Conservation (phyloP, 2,888 invertebrate species). For the Apotomis betuletana region DNA sequence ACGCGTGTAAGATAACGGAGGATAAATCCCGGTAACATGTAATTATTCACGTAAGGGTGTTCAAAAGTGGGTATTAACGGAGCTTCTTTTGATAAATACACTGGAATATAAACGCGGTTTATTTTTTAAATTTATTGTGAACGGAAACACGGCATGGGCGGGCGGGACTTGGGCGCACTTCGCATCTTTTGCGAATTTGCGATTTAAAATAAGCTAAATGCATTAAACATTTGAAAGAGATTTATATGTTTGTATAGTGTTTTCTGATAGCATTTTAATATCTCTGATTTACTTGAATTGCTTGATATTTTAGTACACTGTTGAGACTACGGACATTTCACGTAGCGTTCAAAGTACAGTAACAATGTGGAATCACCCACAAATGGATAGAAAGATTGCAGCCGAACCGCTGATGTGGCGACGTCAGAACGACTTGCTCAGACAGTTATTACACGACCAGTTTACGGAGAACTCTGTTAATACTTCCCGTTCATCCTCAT, state of each 20-base stretch:
- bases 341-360: constrained; percentile 26
- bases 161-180: constrained; percentile 56
- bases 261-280: not conserved
- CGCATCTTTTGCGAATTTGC: constrained; percentile 66
- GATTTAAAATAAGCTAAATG: constrained; percentile 65
- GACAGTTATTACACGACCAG: constrained; percentile 68
- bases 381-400: constrained; percentile 67
- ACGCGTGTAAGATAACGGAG: constrained; percentile 79
- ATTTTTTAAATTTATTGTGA: constrained; percentile 67
- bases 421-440: constrained; percentile 70
- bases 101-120: constrained; percentile 67
- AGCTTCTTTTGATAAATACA: constrained; percentile 70
- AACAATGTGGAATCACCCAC: constrained; percentile 64
- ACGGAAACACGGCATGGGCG: constrained; percentile 78
- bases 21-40: constrained; percentile 78
- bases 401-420: constrained; percentile 74
- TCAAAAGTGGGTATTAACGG: constrained; percentile 78
- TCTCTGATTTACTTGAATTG: too few species aligned
- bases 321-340: not conserved
- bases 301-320: not conserved
- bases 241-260: constrained; percentile 10
- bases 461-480: constrained; percentile 57
- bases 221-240: constrained; percentile 54
- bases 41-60: constrained; percentile 83
- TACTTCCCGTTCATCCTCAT: constrained; percentile 46